phyloP scores from a whole-genome alignment of 2,888 invertebrate genomes.

The Tromatobia lineatoria region DNA sequence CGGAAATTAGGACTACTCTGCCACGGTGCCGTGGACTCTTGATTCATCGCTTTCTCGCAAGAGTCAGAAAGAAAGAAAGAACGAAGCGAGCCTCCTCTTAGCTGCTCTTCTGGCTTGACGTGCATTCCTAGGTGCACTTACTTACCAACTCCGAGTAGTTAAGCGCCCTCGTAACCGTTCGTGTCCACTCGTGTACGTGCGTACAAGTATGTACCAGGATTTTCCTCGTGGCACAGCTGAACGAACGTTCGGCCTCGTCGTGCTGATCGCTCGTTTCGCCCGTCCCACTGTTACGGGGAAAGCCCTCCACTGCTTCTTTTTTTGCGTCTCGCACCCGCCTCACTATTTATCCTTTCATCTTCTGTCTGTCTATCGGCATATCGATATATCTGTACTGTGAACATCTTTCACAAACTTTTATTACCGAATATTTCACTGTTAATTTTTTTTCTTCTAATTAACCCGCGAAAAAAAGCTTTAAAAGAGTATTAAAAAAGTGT shows the following conservation, averaged over 20 bases:
- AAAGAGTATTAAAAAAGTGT: too few relatives aligned
- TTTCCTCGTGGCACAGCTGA: constrained; percentile 32
- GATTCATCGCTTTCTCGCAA: constrained; percentile 77
- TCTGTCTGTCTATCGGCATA: too few relatives aligned
- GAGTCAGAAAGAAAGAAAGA: constrained; percentile 44
- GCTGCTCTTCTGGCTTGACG: constrained; percentile 31
- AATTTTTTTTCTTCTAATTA: too few relatives aligned
- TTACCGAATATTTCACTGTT: too few relatives aligned
- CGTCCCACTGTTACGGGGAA: constrained; percentile 13
- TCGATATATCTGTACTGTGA: too few relatives aligned
- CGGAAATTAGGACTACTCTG: constrained; percentile 84
- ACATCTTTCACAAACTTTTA: too few relatives aligned
- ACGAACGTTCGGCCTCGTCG: constrained; percentile 30
- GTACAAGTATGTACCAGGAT: constrained; percentile 19
- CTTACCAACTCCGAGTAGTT: constrained; percentile 5
- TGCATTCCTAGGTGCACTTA: constrained; percentile 20
- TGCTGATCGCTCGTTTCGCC: constrained; percentile 16
- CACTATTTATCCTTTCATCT: background rate
- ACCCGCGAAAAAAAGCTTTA: too few relatives aligned
- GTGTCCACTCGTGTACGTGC: background rate
- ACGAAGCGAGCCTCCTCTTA: constrained; percentile 10
- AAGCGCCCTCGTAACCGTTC: constrained; percentile 12
- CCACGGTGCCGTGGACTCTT: constrained; percentile 74
- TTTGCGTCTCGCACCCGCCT: constrained; percentile 14
- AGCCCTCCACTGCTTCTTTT: constrained; percentile 22